Base-by-base conservation (phyloP, 2,888 invertebrate genomes). In the Nebria salina region DNA sequence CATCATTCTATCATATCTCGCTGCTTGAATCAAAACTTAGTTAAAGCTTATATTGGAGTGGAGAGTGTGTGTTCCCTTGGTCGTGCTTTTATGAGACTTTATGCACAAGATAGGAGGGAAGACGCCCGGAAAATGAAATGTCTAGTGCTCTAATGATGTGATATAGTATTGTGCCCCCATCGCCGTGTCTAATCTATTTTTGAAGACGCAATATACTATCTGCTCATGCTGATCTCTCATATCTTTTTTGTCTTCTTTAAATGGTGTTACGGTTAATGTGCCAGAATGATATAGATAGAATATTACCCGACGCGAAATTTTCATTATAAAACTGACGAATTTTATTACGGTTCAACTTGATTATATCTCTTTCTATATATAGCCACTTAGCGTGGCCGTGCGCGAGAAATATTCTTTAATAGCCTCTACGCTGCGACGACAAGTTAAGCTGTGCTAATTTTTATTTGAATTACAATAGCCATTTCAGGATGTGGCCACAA, bases 201-300 rank as follows among this genome's bases (percentile, higher is more conserved):
- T 79, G 79, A 79, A 79, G 74, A 79, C 79, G 75, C 74, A 65
- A 73, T 34, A 34, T 70, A 70, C 70, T 66, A 66, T 25, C 15
- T 70, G 13, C 70, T 74, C 74, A 75, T 75, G 79, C 54, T 54
- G 79, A 79, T 79, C 73, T 79, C 79, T 74, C 79, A 79, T 79
- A 79, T 79, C 79, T 79, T 79, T 77, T 79, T 79, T 79, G 79
- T 79, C 79, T 54, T 54, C 54, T 79, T 79, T 79, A 79, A 74
- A 74, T 74, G 74, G 74, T 66, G 75, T 79, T 66, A 74, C 74
- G 68, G 75, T 79, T 79, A 79, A 79, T 79, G 79, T 79, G 79
- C 74, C 74, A 79, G 79, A 79, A 79, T 79, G 79, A 79, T 79
- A 75, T 79, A 79, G 79, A 79, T 79, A 74, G 79, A 79, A 75